These are phyloP conservation scores for Lepilemur ruficaudatus DNA, from an alignment of 2,797 vertebrate genomes.

Conservation along the genomic window DNA sequence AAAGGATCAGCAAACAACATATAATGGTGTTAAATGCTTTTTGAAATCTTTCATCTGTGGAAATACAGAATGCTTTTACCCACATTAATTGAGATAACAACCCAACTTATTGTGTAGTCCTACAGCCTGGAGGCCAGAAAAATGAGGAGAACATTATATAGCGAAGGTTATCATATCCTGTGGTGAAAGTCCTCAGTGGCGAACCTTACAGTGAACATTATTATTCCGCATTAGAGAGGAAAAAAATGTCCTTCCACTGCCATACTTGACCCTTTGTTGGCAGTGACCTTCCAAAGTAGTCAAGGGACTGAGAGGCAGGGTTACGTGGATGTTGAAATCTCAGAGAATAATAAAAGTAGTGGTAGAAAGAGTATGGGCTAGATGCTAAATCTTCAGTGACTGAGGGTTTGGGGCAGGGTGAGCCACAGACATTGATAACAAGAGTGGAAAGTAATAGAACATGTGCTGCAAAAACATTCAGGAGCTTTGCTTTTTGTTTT, in stretches of 20 bases:
- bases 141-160: neutral
- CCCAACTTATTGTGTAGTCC: neutral
- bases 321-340: neutral
- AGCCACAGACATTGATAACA: neutral
- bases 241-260: neutral
- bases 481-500: neutral
- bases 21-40: slow-evolving; percentile 29
- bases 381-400: neutral
- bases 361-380: neutral
- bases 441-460: neutral
- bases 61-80: slow-evolving; percentile 15
- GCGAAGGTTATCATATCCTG: neutral
- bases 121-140: neutral
- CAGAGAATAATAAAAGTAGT: neutral
- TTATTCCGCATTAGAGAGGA: neutral
- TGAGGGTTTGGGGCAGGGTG: neutral
- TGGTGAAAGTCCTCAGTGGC: neutral
- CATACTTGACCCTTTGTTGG: neutral
- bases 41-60: slow-evolving; percentile 42
- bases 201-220: neutral
- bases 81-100: neutral
- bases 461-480: neutral
- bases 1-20: slow-evolving; percentile 39
- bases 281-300: neutral
- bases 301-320: neutral